A percentile compares a stretch with the other conserved stretches of the same genome.
Conservation (phyloP, 2,797 vertebrate genomes). For the Cynodonichthys magdalenae region DNA sequence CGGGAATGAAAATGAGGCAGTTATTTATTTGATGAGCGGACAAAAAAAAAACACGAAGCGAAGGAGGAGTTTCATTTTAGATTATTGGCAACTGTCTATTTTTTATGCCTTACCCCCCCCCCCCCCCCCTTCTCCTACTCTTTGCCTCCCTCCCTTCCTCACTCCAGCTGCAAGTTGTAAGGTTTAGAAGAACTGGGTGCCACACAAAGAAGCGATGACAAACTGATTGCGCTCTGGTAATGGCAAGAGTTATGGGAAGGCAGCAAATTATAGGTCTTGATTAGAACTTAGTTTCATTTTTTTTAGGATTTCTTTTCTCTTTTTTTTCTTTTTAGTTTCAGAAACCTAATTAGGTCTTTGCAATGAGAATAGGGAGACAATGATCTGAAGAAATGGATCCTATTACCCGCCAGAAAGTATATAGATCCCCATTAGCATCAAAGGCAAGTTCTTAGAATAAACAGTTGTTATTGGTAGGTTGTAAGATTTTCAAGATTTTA, state of each 20-base stretch:
- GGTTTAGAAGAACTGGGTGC: slow-evolving; percentile 87
- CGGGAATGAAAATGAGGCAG: slow-evolving; percentile 76
- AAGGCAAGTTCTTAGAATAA: neutral
- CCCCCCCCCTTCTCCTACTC: slow-evolving; percentile 7
- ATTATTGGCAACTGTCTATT: slow-evolving; percentile 79
- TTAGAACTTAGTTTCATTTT: slow-evolving; percentile 82
- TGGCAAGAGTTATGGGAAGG: slow-evolving; percentile 87
- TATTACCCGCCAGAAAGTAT: slow-evolving; percentile 6
- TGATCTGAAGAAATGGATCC: slow-evolving; percentile 4
- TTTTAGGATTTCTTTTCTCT: slow-evolving; percentile 28
- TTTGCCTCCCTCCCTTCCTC: slow-evolving; percentile 36
- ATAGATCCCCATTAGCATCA: neutral
- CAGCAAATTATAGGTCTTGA: slow-evolving; percentile 88
- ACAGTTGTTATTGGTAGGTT: neutral
- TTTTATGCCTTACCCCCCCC: slow-evolving; percentile 50
- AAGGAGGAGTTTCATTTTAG: slow-evolving; percentile 77
- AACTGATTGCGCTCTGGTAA: slow-evolving; percentile 91
- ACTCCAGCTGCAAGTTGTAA: slow-evolving; percentile 88
- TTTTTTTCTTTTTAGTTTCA: slow-evolving; percentile 8
- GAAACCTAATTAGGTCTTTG: slow-evolving; percentile 5
- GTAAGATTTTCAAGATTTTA: neutral
- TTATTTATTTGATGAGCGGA: slow-evolving; percentile 83
- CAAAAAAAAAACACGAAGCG: slow-evolving; percentile 70
- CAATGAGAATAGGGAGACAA: neutral
- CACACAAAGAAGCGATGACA: slow-evolving; percentile 90